Conservation (phyloP, 2,888 invertebrate species). For the Metacarcinus magister region DNA sequence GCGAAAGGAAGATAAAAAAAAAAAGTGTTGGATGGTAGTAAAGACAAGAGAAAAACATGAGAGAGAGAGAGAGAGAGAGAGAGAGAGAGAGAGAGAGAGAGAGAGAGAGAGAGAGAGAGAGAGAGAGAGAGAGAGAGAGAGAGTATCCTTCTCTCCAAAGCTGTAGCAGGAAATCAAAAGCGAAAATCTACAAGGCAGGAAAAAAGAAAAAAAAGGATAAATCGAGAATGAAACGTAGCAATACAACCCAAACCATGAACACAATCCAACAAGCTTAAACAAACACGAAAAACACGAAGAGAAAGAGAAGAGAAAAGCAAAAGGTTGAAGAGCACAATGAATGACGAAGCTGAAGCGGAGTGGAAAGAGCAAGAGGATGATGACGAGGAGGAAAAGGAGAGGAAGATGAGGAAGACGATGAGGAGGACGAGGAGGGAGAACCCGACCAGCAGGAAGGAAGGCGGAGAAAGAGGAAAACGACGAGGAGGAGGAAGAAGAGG, state of each 20-base stretch:
- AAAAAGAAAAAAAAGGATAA: neutral
- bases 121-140: too few relatives aligned
- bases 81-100: too few relatives aligned
- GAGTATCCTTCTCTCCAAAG: too few relatives aligned
- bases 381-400: neutral
- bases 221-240: too few relatives aligned
- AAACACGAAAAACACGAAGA: neutral
- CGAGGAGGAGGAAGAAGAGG: neutral
- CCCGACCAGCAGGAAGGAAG: neutral
- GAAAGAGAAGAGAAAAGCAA: neutral
- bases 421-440: neutral
- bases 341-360: neutral
- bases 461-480: neutral
- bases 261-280: neutral
- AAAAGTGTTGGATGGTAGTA: too few relatives aligned
- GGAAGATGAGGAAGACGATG: neutral
- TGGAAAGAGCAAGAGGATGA: neutral
- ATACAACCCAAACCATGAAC: too few relatives aligned
- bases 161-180: neutral
- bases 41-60: neutral
- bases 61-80: neutral
- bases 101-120: too few relatives aligned
- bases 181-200: neutral
- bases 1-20: too few relatives aligned
- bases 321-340: neutral